Percentiles rank a stretch among this genome's conserved stretches.
Conservation (phyloP, 1,140 invertebrate genomes). For the Thaumatotibia leucotreta region DNA sequence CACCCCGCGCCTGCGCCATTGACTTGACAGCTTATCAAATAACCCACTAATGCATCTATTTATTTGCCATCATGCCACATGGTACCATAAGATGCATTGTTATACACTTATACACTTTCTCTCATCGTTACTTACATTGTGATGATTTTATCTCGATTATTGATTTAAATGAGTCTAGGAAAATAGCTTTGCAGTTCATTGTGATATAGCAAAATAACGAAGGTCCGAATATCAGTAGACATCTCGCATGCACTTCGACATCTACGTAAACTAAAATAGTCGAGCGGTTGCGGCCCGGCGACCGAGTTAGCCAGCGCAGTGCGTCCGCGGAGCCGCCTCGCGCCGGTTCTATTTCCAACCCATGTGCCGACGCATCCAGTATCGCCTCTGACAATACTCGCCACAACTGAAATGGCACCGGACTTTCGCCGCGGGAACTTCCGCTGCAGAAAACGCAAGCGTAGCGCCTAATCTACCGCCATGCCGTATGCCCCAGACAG, state of each 20-base stretch:
- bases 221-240: conserved; percentile 51
- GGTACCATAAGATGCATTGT: conserved; percentile 9
- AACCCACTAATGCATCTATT: conserved; percentile 29
- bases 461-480: conserved; percentile 33
- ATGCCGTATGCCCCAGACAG: conserved; percentile 47
- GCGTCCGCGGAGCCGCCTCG: conserved; percentile 59
- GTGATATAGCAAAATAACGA: conserved; percentile 29
- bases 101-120: background rate
- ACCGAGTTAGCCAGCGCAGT: conserved; percentile 67
- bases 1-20: conserved; percentile 22
- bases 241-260: conserved; percentile 63
- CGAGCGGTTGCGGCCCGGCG: conserved; percentile 57
- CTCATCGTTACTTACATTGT: background rate
- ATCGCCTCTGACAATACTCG: conserved; percentile 54
- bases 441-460: conserved; percentile 61
- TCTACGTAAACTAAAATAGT: conserved; percentile 73
- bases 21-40: conserved; percentile 28
- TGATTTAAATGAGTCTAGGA: background rate
- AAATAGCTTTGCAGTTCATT: background rate
- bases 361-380: conserved; percentile 60
- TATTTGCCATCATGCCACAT: conserved; percentile 19
- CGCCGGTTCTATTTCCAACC: conserved; percentile 70
- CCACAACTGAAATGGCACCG: conserved; percentile 62
- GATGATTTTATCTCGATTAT: background rate
- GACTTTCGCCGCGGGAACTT: conserved; percentile 59